Conservation (phyloP, 2,888 invertebrate species). For the Oxyscelio sp. region DNA sequence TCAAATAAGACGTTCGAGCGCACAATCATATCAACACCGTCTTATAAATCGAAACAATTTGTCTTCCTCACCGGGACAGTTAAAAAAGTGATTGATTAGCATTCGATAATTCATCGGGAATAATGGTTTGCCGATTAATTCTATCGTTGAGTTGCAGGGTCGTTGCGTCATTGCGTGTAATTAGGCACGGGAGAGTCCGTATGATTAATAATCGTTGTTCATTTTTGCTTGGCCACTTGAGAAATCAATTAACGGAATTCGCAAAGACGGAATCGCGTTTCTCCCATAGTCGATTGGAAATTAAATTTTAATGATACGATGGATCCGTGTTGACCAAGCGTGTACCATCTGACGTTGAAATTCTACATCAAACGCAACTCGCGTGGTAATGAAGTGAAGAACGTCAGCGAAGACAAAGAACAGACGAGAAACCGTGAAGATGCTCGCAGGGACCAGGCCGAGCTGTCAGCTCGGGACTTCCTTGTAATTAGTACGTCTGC, state of each 20-base stretch:
- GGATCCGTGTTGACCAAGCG: slow-evolving; percentile 14
- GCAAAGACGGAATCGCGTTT: slow-evolving; percentile 27
- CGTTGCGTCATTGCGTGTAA: slow-evolving; percentile 36
- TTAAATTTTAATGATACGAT: slow-evolving; percentile 41
- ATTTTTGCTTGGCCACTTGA: slow-evolving; percentile 28
- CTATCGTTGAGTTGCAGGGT: neutral
- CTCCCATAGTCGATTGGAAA: slow-evolving; percentile 33
- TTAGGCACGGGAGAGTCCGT: slow-evolving; percentile 24
- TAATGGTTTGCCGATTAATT: slow-evolving; percentile 53
- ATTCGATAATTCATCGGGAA: slow-evolving; percentile 36
- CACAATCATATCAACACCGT: neutral
- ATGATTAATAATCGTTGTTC: slow-evolving; percentile 51
- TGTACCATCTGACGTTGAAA: slow-evolving; percentile 32
- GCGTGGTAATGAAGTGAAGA: too few relatives aligned
- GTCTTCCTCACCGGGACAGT: slow-evolving; percentile 10
- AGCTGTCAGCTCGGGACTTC: too few relatives aligned
- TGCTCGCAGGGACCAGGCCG: too few relatives aligned
- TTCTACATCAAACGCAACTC: slow-evolving; percentile 7
- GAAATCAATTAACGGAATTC: slow-evolving; percentile 51
- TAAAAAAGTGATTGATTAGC: slow-evolving; percentile 46
- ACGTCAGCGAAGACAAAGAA: too few relatives aligned
- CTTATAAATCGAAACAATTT: slow-evolving; percentile 31
- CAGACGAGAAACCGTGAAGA: too few relatives aligned
- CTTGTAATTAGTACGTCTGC: too few relatives aligned
- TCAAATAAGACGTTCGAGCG: neutral